Evolutionary conservation across 2,888 invertebrate genomes (phyloP).

Genomic region (Baccha elongata): DNA sequence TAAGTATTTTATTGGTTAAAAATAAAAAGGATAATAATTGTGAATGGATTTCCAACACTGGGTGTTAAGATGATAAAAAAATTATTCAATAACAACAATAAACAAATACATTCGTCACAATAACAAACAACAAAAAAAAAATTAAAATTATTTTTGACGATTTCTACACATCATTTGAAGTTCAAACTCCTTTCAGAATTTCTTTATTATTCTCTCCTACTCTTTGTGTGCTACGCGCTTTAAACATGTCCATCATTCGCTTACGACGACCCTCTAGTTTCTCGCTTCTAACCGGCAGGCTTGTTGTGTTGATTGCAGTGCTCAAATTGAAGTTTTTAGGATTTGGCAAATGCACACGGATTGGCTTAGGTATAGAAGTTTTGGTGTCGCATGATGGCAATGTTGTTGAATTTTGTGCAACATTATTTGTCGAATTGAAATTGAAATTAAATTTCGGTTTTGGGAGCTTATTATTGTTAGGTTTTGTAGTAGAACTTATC

Average conservation of each 20-base stretch:
- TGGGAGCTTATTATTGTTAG: slow-evolving; percentile 7
- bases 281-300: slow-evolving; percentile 36
- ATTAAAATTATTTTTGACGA: slow-evolving; percentile 39
- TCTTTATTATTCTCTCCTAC: slow-evolving; percentile 68
- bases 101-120: not conserved
- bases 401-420: not conserved
- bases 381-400: not conserved
- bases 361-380: not conserved
- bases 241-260: slow-evolving; percentile 79
- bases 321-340: slow-evolving; percentile 41
- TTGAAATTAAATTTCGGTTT: slow-evolving; percentile 35
- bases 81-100: slow-evolving; percentile 11
- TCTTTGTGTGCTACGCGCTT: slow-evolving; percentile 74
- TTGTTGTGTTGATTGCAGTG: slow-evolving; percentile 9
- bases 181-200: slow-evolving; percentile 87
- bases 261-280: slow-evolving; percentile 77
- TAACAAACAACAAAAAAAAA: not conserved
- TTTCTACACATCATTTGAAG: slow-evolving; percentile 87
- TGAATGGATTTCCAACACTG: slow-evolving; percentile 4
- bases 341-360: slow-evolving; percentile 10
- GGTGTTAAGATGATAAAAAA: not conserved
- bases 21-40: not conserved
- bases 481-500: slow-evolving; percentile 3
- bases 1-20: slow-evolving; percentile 3
- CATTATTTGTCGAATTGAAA: not conserved